phyloP scores from a whole-genome alignment of 2,113 vertebrate genomes.

The Chrysemys picta region DNA sequence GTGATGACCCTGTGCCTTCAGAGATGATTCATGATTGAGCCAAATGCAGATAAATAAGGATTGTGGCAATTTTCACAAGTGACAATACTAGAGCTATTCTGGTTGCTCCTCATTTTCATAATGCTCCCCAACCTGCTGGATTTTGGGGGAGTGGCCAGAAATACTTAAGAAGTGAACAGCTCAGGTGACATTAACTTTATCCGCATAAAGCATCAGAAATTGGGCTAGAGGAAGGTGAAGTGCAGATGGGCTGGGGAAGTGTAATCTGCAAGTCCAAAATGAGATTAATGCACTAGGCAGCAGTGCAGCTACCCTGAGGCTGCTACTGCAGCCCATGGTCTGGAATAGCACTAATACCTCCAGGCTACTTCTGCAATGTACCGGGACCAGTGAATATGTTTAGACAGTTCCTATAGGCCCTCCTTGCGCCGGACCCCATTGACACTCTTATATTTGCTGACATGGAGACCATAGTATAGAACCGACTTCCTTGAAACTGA shows the following conservation, averaged over 20 bases:
- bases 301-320: neutral
- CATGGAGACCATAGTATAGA: neutral
- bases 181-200: neutral
- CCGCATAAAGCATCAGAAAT: neutral
- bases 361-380: neutral
- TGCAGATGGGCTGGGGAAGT: neutral
- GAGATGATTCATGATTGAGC: neutral
- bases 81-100: accelerated
- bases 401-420: neutral
- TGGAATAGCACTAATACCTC: neutral
- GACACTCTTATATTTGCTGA: neutral
- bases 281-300: neutral
- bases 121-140: neutral
- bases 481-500: neutral
- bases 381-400: neutral
- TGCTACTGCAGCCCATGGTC: neutral
- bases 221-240: neutral
- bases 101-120: neutral
- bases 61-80: neutral
- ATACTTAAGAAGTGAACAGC: neutral
- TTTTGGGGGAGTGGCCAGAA: neutral
- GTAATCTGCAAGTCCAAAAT: neutral
- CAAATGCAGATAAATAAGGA: neutral
- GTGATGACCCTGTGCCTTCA: neutral
- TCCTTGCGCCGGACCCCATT: neutral